These are phyloP conservation scores for Tupaia chinensis DNA, from an alignment of 2,113 vertebrate species.

Conservation along the genomic window DNA sequence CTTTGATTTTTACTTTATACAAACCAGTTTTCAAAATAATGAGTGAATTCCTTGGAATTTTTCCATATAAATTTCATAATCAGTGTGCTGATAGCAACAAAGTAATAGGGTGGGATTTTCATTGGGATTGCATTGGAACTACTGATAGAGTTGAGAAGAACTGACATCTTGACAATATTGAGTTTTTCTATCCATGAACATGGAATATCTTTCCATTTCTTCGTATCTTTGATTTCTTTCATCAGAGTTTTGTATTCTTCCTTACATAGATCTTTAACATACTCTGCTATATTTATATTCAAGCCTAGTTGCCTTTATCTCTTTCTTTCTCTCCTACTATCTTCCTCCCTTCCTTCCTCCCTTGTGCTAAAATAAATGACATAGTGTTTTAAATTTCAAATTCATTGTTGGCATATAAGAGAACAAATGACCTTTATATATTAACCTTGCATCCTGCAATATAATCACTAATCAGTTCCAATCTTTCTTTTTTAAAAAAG, in stretches of 20 bases:
- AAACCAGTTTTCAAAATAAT: conserved; percentile 36
- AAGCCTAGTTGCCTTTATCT: not conserved
- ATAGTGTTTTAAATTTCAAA: conserved; percentile 43
- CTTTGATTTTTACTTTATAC: not conserved
- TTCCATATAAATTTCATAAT: not conserved
- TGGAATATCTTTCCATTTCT: not conserved
- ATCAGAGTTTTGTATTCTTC: not conserved
- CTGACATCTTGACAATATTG: not conserved
- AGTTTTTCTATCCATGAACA: not conserved
- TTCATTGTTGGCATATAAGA: not conserved
- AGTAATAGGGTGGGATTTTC: not conserved
- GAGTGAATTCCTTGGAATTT: not conserved
- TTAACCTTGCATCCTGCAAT: not conserved
- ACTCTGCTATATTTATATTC: not conserved
- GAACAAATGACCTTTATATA: not conserved
- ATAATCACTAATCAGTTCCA: not conserved
- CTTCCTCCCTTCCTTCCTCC: no score
- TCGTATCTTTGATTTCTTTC: not conserved
- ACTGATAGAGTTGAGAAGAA: not conserved
- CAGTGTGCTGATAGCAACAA: conserved; percentile 9
- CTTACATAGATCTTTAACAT: not conserved
- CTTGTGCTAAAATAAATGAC: not conserved
- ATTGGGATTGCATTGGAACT: not conserved
- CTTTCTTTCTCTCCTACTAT: no score
- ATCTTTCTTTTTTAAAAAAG: not conserved